These are phyloP conservation scores for Scortum barcoo DNA, from an alignment of 2,113 vertebrate genomes.

Conservation along the genomic window DNA sequence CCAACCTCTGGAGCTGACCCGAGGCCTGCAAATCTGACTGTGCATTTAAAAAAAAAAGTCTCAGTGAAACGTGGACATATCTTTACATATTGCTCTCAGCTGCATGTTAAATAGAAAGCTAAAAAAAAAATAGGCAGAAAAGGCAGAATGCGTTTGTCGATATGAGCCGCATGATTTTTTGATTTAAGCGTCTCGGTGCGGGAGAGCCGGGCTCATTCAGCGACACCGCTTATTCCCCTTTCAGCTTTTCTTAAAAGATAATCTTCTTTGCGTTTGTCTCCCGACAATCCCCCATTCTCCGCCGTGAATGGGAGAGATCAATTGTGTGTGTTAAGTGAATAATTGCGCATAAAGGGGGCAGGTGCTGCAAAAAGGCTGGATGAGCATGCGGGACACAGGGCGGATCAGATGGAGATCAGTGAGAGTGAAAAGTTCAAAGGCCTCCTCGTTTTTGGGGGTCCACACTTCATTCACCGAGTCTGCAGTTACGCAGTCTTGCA, in stretches of 20 bases:
- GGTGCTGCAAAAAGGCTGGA: conserved; percentile 76
- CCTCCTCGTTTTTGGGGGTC: conserved; percentile 41
- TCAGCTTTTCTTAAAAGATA: conserved; percentile 72
- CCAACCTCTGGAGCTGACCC: conserved; percentile 46
- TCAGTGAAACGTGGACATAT: neutral
- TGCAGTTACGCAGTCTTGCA: neutral
- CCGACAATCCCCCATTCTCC: conserved; percentile 70
- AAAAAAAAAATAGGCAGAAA: neutral
- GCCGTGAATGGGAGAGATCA: conserved; percentile 69
- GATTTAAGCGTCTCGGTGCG: conserved; percentile 23
- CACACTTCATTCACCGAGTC: conserved; percentile 24
- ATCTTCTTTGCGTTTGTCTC: conserved; percentile 71
- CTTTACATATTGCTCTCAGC: neutral
- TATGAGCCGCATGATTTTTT: conserved; percentile 4
- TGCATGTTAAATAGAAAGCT: too few species aligned
- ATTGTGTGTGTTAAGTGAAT: conserved; percentile 83
- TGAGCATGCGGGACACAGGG: conserved; percentile 45
- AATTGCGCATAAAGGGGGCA: conserved; percentile 80
- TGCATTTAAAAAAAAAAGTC: neutral
- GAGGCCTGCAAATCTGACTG: conserved; percentile 4
- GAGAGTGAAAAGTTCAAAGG: conserved; percentile 76
- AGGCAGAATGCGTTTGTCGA: neutral
- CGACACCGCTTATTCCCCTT: conserved; percentile 72
- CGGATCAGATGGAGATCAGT: conserved; percentile 64
- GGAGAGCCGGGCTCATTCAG: conserved; percentile 60